Conservation (phyloP, 2,113 vertebrate genomes). For the Chrysemys picta region DNA sequence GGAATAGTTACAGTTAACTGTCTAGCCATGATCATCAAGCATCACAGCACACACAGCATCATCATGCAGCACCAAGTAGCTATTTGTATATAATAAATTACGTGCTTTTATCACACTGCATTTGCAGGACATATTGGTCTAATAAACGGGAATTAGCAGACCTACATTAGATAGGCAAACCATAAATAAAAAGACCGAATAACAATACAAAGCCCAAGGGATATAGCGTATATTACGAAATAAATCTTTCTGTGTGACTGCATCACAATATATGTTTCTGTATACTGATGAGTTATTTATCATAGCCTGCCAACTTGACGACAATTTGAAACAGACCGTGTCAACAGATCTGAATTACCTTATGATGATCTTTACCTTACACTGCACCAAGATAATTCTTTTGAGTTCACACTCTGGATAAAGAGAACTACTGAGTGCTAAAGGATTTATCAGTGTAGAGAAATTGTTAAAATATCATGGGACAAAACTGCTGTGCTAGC, state of each 20-base stretch:
- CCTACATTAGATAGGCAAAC: not conserved
- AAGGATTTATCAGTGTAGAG: not conserved
- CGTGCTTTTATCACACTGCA: not conserved
- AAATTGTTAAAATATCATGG: not conserved
- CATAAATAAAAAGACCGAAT: not conserved
- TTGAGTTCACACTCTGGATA: not conserved
- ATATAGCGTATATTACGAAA: not conserved
- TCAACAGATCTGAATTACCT: not conserved
- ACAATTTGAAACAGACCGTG: not conserved
- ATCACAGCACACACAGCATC: not conserved
- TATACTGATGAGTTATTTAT: not conserved
- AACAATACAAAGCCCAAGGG: not conserved
- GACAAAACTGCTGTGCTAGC: not conserved
- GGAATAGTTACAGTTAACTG: not conserved
- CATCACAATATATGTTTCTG: not conserved
- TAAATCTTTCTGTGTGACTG: not conserved
- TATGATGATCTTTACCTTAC: not conserved
- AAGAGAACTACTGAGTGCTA: not conserved
- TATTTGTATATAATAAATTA: not conserved
- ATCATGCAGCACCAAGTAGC: not conserved
- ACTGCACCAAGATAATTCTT: not conserved
- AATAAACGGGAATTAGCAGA: not conserved
- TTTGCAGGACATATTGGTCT: rapidly evolving
- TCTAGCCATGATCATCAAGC: not conserved
- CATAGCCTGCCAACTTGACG: not conserved